A percentile compares a stretch with the other conserved stretches of the same genome.
phyloP scores from a whole-genome alignment of 2,797 vertebrate genomes.

The Premnoplex brunnescens region DNA sequence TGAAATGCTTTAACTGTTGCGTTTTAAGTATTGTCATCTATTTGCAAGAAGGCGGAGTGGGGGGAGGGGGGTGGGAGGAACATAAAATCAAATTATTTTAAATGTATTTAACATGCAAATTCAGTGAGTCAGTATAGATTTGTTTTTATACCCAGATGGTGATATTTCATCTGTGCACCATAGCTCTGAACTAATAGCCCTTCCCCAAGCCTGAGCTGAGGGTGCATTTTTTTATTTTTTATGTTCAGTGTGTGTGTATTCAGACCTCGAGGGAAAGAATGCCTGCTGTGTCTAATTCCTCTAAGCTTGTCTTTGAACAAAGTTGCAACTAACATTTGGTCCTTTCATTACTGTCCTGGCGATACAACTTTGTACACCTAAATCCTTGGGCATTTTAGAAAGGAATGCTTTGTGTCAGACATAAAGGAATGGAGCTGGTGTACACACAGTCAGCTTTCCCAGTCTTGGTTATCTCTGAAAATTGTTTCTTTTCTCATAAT shows the following conservation, averaged over 20 bases:
- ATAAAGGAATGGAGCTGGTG: background rate
- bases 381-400: conserved; percentile 40
- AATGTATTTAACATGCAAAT: background rate
- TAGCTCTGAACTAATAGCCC: background rate
- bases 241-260: background rate
- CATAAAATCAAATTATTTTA: conserved; percentile 5
- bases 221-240: background rate
- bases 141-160: background rate
- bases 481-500: conserved; percentile 22
- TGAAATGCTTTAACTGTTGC: background rate
- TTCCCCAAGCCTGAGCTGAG: background rate
- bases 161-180: background rate
- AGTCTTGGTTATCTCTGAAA: background rate
- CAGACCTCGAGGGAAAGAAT: conserved; percentile 32
- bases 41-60: background rate
- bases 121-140: background rate
- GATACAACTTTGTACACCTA: background rate
- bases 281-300: conserved; percentile 46
- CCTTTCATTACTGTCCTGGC: conserved; percentile 28
- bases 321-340: conserved; percentile 24
- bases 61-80: background rate
- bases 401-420: background rate
- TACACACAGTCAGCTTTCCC: background rate
- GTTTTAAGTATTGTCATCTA: background rate
- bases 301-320: conserved; percentile 23